phyloP scores from a whole-genome alignment of 1,140 invertebrate genomes.

The Babylonia areolata region DNA sequence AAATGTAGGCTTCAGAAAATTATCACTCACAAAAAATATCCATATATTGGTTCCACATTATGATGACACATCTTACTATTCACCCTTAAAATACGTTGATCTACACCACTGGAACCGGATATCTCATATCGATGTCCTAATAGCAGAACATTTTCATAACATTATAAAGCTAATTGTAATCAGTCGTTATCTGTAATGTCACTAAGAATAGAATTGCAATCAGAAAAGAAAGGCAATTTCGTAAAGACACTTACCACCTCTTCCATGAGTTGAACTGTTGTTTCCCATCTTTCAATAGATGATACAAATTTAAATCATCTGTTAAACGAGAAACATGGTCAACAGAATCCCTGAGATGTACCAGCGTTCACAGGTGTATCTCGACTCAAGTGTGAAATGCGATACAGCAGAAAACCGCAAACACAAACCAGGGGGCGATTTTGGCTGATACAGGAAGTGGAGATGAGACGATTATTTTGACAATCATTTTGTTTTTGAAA shows the following conservation, averaged over 20 bases:
- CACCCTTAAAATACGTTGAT: too few relatives aligned
- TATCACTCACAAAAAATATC: too few relatives aligned
- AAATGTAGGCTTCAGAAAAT: too few relatives aligned
- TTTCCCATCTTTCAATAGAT: constrained; percentile 27
- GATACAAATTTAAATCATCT: background rate
- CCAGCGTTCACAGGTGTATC: background rate
- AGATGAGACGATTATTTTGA: background rate
- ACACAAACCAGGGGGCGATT: constrained; percentile 23
- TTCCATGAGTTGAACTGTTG: constrained; percentile 3
- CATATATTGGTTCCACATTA: too few relatives aligned
- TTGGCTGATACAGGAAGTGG: constrained; percentile 25
- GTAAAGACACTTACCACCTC: constrained; percentile 24
- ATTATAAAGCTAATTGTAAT: too few relatives aligned
- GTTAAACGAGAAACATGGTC: background rate
- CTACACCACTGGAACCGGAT: too few relatives aligned
- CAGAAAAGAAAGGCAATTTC: too few relatives aligned
- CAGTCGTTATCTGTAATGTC: too few relatives aligned
- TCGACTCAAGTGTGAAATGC: background rate
- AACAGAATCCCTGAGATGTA: background rate
- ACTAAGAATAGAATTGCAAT: too few relatives aligned
- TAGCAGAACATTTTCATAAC: too few relatives aligned
- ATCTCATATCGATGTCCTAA: too few relatives aligned
- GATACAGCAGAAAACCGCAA: constrained; percentile 28
- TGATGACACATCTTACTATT: too few relatives aligned
- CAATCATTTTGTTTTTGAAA: background rate